Percentiles rank a stretch among this genome's conserved stretches.
phyloP scores from a whole-genome alignment of 1,140 invertebrate genomes.

The Drosophila sp. region DNA sequence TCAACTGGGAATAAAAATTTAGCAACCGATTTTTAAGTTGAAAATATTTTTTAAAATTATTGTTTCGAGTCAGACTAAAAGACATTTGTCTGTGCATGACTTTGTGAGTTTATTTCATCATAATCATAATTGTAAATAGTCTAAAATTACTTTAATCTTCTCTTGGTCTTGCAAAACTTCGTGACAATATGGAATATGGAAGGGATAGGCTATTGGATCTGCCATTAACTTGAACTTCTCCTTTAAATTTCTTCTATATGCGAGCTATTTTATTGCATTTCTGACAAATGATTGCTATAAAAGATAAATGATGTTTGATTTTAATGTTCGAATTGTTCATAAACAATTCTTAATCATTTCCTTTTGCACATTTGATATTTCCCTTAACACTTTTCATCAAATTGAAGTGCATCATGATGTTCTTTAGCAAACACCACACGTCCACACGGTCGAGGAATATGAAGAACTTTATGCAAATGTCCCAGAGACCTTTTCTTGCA shows the following conservation, averaged over 20 bases:
- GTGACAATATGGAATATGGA: neutral
- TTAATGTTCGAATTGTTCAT: slow-evolving; percentile 1
- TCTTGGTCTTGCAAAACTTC: neutral
- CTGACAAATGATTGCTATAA: slow-evolving; percentile 7
- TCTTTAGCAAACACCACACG: slow-evolving; percentile 38
- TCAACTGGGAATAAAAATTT: too few relatives aligned
- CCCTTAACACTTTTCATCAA: slow-evolving; percentile 31
- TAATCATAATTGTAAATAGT: too few relatives aligned
- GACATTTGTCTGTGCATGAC: too few relatives aligned
- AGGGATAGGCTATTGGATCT: neutral
- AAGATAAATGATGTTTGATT: slow-evolving; percentile 4
- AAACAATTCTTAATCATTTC: slow-evolving; percentile 16
- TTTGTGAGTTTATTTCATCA: too few relatives aligned
- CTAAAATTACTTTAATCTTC: too few relatives aligned
- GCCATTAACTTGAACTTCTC: neutral
- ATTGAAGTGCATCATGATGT: slow-evolving; percentile 35
- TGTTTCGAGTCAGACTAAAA: too few relatives aligned
- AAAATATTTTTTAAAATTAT: too few relatives aligned
- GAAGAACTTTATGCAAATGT: slow-evolving; percentile 14
- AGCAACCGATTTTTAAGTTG: too few relatives aligned
- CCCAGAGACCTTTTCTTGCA: slow-evolving; percentile 27
- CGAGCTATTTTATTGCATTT: neutral
- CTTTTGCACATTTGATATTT: slow-evolving; percentile 17
- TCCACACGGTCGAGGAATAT: slow-evolving; percentile 30
- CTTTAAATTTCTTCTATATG: neutral